Base-by-base conservation (phyloP, 1,140 invertebrate species). In the Scaptomyza graminum region DNA sequence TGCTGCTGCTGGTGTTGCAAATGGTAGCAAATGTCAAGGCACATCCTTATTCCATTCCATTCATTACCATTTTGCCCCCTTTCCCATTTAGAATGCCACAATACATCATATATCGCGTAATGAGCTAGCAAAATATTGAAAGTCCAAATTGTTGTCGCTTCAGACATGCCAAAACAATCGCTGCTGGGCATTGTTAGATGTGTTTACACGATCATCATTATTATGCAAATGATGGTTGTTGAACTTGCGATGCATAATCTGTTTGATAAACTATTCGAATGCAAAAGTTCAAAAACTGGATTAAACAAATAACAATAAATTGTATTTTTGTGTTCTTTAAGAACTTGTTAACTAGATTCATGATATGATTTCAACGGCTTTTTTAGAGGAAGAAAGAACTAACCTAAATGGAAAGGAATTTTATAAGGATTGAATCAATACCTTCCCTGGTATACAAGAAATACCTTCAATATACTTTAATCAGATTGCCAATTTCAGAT, bases 11-110 rank as follows among this genome's bases (percentile, higher is more conserved):
- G 18, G 18, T 22, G 18, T 2, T n/a, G n/a, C n/a, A n/a, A n/a
- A 55, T 22, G 74, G 66, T 62, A 46, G 59, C 81, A 85, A 87
- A 87, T 88, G 82, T 88, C 82, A 87, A 88, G 82, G 82, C 71
- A 54, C 60, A 82, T 88, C 78, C 82, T 87, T 87, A n/a, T n/a
- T 8, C 37, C 37, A 41, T 41, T 41, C 37, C 37, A 41, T 41
- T 41, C 78, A 28, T 44, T 46, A 59, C 49, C 43, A 39, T 57
- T 34, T 49, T 64, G 37, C 12, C 43, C 12, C 22, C 18, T n/a
- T n/a, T n/a, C n/a, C 31, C 9, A 34, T 9, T 12, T n/a, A 50
- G 66, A 69, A 63, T 56, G 50, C 31, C 31, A 49, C 77, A 65
- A 71, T 70, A 70, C 34, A 55, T 13, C 49, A 74, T 52, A 70